phyloP scores from a whole-genome alignment of 2,113 vertebrate species.

The Chroicocephalus ridibundus region DNA sequence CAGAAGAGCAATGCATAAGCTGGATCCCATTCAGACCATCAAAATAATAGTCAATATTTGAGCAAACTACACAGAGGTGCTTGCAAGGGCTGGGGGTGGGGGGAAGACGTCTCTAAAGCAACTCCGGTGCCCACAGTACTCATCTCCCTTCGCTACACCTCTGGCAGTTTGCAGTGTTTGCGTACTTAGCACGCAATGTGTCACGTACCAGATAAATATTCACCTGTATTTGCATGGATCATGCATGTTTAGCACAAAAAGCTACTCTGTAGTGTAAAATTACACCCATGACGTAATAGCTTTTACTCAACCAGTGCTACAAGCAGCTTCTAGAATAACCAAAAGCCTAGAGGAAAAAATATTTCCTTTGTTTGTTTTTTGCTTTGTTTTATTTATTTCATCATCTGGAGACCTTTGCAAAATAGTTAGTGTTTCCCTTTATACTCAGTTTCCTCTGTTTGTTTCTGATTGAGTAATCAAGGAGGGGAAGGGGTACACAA shows the following conservation, averaged over 20 bases:
- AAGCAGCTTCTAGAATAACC: not conserved
- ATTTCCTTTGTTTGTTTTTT: not conserved
- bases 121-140: not conserved
- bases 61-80: not conserved
- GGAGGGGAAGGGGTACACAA: not conserved
- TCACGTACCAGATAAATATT: accelerated
- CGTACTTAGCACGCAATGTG: not conserved
- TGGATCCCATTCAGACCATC: not conserved
- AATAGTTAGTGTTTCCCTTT: not conserved
- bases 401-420: not conserved
- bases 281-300: not conserved
- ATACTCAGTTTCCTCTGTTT: not conserved
- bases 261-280: not conserved
- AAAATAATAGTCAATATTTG: not conserved
- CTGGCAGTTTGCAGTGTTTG: not conserved
- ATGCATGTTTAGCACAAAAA: not conserved
- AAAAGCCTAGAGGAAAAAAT: not conserved
- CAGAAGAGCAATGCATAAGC: not conserved
- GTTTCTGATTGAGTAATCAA: not conserved
- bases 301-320: not conserved
- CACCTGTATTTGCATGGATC: not conserved
- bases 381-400: not conserved
- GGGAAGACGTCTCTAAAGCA: not conserved
- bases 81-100: not conserved
- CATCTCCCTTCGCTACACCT: accelerated